Evolutionary conservation across 2,797 vertebrate genomes (phyloP).

Genomic region (Acridotheres tristis): DNA sequence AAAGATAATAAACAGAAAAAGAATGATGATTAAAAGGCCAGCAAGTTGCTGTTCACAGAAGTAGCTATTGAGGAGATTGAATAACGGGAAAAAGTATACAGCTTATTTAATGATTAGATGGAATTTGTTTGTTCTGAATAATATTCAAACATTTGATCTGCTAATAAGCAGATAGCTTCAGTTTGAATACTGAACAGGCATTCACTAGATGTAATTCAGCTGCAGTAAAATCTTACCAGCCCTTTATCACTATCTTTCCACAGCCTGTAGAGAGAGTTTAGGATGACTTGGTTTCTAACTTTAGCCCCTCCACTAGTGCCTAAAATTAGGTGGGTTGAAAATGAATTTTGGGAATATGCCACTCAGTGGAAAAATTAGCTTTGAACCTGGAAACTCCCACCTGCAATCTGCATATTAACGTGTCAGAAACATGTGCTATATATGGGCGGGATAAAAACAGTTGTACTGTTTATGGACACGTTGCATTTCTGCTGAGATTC

Average conservation of each 20-base stretch:
- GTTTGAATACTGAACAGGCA: neutral
- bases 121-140: neutral
- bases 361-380: neutral
- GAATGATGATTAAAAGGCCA: neutral
- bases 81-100: neutral
- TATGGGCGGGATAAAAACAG: neutral
- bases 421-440: neutral
- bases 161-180: conserved; percentile 2
- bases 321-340: conserved; percentile 31
- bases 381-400: conserved; percentile 19
- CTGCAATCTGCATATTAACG: neutral
- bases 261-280: neutral
- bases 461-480: neutral
- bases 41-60: neutral
- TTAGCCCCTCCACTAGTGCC: neutral
- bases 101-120: neutral
- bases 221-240: neutral
- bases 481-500: neutral
- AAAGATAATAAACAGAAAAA: neutral
- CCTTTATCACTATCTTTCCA: neutral
- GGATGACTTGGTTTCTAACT: conserved; percentile 1
- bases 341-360: neutral
- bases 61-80: neutral
- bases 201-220: neutral
- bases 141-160: conserved; percentile 5